These are phyloP conservation scores for Tiliacea aurago DNA, from an alignment of 2,888 invertebrate genomes.

Conservation along the genomic window DNA sequence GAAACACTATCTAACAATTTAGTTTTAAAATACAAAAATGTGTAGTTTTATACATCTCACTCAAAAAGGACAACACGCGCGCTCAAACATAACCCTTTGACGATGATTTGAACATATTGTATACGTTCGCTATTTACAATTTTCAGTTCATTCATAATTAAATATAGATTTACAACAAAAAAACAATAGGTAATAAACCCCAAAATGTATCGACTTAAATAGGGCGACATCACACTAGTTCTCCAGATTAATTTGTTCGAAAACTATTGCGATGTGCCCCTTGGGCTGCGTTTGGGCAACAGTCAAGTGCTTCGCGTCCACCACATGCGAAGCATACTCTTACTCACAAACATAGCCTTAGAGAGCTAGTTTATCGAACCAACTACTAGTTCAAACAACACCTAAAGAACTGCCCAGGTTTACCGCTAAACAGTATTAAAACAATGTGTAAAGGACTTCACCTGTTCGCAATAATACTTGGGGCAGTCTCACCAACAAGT, in stretches of 20 bases:
- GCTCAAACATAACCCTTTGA: slow-evolving; percentile 30
- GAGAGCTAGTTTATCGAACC: slow-evolving; percentile 33
- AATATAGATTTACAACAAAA: slow-evolving; percentile 67
- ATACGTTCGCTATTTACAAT: slow-evolving; percentile 69
- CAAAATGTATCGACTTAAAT: slow-evolving; percentile 18
- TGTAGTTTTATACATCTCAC: slow-evolving; percentile 1
- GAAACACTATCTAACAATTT: slow-evolving; percentile 17
- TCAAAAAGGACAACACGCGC: slow-evolving; percentile 13
- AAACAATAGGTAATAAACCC: slow-evolving; percentile 29
- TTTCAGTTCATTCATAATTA: slow-evolving; percentile 62
- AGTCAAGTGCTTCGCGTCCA: too few species aligned
- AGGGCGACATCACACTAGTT: slow-evolving; percentile 64
- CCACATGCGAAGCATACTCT: not conserved
- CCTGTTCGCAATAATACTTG: not conserved
- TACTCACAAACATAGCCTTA: slow-evolving; percentile 28
- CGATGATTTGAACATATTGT: slow-evolving; percentile 59
- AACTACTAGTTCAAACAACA: slow-evolving; percentile 6
- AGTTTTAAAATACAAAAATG: slow-evolving; percentile 2
- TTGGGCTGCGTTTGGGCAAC: slow-evolving; percentile 8
- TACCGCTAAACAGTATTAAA: not conserved
- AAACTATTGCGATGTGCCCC: slow-evolving; percentile 3
- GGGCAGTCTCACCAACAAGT: not conserved
- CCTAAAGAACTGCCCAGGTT: not conserved
- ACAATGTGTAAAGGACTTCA: not conserved
- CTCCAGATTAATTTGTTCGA: not conserved